Conservation (phyloP, 2,797 vertebrate species). For the Scyliorhinus canicula region DNA sequence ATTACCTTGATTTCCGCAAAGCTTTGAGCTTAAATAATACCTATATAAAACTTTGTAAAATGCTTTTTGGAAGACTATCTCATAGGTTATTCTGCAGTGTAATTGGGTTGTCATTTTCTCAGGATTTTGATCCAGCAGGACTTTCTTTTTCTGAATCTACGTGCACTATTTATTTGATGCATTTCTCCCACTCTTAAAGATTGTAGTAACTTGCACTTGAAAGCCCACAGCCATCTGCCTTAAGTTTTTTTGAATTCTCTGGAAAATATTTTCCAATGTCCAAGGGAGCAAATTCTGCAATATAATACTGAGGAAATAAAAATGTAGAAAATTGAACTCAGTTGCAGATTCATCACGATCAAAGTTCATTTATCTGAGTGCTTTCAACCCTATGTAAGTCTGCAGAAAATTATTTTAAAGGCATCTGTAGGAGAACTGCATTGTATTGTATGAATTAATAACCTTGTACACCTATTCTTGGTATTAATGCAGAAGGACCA, state of each 20-base stretch:
- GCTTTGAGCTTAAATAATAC: not conserved
- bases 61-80: not conserved
- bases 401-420: not conserved
- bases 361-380: not conserved
- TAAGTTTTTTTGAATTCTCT: no score
- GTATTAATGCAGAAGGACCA: constrained; percentile 75
- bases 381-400: not conserved
- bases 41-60: not conserved
- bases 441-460: not conserved
- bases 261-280: not conserved
- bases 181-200: not conserved
- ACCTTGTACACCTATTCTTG: not conserved
- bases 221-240: not conserved
- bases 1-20: not conserved
- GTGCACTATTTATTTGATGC: not conserved
- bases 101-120: not conserved
- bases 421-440: not conserved
- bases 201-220: not conserved
- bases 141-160: not conserved
- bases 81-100: not conserved
- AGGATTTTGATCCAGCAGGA: not conserved
- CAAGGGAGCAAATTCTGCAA: not conserved
- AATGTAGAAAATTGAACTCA: not conserved
- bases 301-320: not conserved
- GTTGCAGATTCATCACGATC: not conserved